Conservation (phyloP, 30 jellyfish, hydroid and myxozoan genomes). For the Pelagia noctiluca region DNA sequence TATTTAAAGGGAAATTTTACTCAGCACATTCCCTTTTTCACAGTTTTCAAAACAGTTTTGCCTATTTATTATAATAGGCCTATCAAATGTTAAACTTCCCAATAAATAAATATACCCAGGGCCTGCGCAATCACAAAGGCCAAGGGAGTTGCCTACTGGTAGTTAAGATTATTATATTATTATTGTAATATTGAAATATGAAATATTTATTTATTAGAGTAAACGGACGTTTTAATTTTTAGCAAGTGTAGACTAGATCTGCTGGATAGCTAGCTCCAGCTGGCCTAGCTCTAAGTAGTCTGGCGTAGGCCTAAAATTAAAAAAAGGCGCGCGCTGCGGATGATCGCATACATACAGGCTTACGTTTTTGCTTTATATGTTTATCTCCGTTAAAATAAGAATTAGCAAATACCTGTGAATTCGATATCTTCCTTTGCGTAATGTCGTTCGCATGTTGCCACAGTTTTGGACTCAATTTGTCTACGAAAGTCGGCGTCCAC, state of each 20-base stretch:
- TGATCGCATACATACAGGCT: background rate
- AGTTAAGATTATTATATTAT: background rate
- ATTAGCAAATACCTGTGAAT: background rate
- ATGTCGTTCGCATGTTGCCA: constrained; percentile 20
- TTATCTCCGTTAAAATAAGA: background rate
- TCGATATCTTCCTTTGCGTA: constrained; percentile 15
- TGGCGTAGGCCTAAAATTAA: background rate
- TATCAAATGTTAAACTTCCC: background rate
- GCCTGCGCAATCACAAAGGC: constrained; percentile 7
- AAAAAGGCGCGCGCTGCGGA: background rate
- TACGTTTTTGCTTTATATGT: background rate
- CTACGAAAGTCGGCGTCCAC: constrained; percentile 5
- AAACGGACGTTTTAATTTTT: background rate
- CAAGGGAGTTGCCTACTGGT: background rate
- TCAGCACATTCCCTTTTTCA: background rate
- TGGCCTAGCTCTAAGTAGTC: too few relatives aligned
- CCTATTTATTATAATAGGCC: constrained; percentile 2
- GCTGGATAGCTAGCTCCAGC: too few relatives aligned
- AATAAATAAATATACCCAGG: background rate
- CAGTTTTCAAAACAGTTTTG: background rate
- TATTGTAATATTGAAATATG: background rate
- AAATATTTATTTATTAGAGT: background rate
- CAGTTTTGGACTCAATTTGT: background rate
- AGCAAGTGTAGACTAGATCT: constrained; percentile 1
- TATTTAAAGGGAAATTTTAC: background rate